Conservation (phyloP, 2,797 vertebrate species). For the Gymnothorax javanicus region DNA sequence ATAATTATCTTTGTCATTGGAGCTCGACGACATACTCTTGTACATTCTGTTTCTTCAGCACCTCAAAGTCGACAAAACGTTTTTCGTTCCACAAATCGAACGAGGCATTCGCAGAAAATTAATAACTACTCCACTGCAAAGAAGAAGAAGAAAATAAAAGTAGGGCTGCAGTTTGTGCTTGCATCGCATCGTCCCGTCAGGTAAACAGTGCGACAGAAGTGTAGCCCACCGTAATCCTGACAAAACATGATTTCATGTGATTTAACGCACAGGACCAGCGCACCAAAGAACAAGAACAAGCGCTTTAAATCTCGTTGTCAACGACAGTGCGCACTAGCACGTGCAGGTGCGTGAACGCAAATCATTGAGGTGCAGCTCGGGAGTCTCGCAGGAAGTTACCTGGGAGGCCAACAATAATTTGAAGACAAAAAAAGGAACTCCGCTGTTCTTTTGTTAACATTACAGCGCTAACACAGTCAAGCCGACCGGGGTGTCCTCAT, state of each 20-base stretch:
- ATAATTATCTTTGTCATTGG: neutral
- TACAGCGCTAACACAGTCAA: neutral
- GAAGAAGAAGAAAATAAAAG: neutral
- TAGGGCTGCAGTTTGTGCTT: neutral
- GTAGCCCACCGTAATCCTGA: neutral
- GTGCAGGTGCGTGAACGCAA: neutral
- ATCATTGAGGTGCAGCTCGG: neutral
- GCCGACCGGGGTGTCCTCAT: neutral
- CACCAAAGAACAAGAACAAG: neutral
- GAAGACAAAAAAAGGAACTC: neutral
- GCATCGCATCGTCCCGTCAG: neutral
- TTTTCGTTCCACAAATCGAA: neutral
- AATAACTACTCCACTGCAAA: too few species aligned
- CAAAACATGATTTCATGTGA: neutral
- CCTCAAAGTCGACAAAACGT: neutral
- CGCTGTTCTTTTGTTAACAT: neutral
- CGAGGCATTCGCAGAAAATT: neutral
- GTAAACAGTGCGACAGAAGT: neutral
- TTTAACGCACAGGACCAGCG: neutral
- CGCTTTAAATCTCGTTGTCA: neutral
- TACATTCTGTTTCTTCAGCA: neutral
- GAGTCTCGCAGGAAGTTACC: neutral
- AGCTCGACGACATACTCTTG: neutral
- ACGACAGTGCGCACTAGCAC: neutral
- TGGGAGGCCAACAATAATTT: neutral